These are phyloP conservation scores for Chlamydotis undulata DNA, from an alignment of 2,113 vertebrate species.

Conservation along the genomic window DNA sequence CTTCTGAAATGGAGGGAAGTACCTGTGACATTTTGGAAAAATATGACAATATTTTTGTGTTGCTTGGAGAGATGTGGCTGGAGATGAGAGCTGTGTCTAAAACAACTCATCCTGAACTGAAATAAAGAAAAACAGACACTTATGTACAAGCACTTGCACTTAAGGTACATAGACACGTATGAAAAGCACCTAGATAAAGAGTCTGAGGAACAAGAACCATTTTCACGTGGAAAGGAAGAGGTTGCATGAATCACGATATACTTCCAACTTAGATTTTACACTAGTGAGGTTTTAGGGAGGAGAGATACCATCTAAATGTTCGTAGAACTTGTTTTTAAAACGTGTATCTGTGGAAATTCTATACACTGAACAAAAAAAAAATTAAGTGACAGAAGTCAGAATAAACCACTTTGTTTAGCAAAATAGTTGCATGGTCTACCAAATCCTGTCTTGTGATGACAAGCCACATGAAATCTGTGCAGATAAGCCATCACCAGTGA, in stretches of 20 bases:
- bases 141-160: neutral
- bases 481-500: neutral
- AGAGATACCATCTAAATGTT: neutral
- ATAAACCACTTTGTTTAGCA: neutral
- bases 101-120: neutral
- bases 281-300: neutral
- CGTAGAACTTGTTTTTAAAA: neutral
- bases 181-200: neutral
- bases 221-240: slow-evolving; percentile 3
- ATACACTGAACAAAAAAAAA: neutral
- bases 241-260: neutral
- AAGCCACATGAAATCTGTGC: neutral
- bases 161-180: neutral
- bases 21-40: neutral
- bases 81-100: neutral
- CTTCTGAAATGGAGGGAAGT: neutral
- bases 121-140: neutral
- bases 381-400: neutral
- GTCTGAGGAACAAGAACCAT: neutral
- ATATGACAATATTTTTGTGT: neutral
- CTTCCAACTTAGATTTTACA: neutral
- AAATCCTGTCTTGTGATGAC: neutral
- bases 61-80: neutral
- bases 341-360: neutral
- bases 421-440: neutral